phyloP scores from a whole-genome alignment of 2,888 invertebrate genomes.

The Apamea monoglypha region DNA sequence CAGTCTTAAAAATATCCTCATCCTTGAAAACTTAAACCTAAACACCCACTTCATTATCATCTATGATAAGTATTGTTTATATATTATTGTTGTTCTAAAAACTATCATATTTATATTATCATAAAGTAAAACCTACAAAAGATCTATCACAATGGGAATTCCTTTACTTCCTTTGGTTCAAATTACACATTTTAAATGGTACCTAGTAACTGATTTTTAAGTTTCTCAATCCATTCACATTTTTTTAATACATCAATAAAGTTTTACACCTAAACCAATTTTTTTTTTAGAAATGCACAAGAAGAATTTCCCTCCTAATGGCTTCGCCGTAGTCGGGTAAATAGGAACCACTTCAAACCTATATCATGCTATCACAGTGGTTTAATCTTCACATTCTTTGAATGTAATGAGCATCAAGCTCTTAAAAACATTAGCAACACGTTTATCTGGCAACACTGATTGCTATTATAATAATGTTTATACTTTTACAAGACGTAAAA shows the following conservation, averaged over 20 bases:
- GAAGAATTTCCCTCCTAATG: constrained; percentile 10
- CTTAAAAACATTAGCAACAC: constrained; percentile 17
- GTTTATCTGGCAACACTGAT: constrained; percentile 9
- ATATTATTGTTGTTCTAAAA: constrained; percentile 16
- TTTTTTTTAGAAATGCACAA: constrained; percentile 35
- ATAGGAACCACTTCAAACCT: constrained; percentile 62
- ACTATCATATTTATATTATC: constrained; percentile 17
- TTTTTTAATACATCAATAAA: background rate
- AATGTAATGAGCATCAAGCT: constrained; percentile 15
- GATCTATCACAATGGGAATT: constrained; percentile 66
- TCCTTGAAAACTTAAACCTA: constrained; percentile 42
- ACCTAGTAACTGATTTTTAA: constrained; percentile 28
- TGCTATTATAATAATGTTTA: constrained; percentile 17
- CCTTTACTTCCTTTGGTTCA: constrained; percentile 58
- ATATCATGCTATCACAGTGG: constrained; percentile 62
- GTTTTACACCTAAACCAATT: constrained; percentile 30
- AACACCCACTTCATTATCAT: constrained; percentile 8
- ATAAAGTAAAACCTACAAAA: constrained; percentile 26
- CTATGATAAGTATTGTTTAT: background rate
- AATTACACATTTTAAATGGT: constrained; percentile 31
- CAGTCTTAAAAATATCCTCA: constrained; percentile 70
- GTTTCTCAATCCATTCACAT: constrained; percentile 17
- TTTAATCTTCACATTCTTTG: constrained; percentile 46
- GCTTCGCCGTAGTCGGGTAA: constrained; percentile 34
- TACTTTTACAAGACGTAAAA: constrained; percentile 12